These are phyloP conservation scores for Ciconia nigra DNA, from an alignment of 2,797 vertebrate genomes.

Conservation along the genomic window DNA sequence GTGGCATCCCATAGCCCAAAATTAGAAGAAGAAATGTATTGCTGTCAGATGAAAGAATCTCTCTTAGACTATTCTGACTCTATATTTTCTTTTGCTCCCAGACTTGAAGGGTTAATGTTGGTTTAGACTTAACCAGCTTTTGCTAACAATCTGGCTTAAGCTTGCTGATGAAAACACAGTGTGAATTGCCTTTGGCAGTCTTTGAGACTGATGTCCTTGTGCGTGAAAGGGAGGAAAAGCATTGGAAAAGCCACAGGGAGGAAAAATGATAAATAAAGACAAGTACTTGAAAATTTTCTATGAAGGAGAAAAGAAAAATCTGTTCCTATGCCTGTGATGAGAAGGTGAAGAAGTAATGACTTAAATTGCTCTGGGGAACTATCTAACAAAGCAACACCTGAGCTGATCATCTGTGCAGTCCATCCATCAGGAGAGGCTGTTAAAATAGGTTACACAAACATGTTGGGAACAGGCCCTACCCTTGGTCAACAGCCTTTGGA, in stretches of 20 bases:
- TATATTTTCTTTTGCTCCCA: not conserved
- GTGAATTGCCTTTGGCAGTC: not conserved
- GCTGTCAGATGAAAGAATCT: not conserved
- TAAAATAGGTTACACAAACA: not conserved
- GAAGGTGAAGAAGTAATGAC: not conserved
- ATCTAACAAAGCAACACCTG: not conserved
- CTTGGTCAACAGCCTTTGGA: not conserved
- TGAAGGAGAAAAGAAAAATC: not conserved
- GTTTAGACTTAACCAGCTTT: not conserved
- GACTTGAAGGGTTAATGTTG: not conserved
- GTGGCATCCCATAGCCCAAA: not conserved
- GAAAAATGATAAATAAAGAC: conserved; percentile 13
- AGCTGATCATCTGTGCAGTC: not conserved
- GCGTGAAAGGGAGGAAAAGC: not conserved
- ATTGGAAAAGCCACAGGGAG: not conserved
- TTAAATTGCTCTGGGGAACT: conserved; percentile 24
- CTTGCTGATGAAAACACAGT: not conserved
- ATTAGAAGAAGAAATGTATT: not conserved
- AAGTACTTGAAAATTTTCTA: not conserved
- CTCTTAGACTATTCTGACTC: not conserved
- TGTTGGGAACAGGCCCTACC: not conserved
- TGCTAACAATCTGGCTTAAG: not conserved
- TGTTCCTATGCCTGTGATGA: not conserved
- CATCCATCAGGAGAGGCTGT: not conserved
- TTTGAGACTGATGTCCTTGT: not conserved